A percentile compares a stretch with the other conserved stretches of the same genome.
Evolutionary conservation across 2,888 invertebrate genomes (phyloP).

Genomic region (Coenonympha glycerion): DNA sequence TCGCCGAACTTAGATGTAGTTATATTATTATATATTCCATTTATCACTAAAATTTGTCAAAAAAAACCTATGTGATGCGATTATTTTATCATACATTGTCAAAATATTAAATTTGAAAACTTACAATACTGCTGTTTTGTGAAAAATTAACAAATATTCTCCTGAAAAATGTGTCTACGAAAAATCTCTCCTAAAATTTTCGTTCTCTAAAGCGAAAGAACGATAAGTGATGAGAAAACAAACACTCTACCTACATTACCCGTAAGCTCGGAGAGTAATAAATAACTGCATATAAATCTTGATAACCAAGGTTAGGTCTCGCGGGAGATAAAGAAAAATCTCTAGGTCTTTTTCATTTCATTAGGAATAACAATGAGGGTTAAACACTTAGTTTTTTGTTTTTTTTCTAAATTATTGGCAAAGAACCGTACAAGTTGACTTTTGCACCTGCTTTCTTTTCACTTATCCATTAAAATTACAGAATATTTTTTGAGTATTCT

Average conservation of each 20-base stretch:
- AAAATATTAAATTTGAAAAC: too few relatives aligned
- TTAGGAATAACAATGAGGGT: background rate
- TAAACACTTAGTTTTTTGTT: background rate
- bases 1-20: too few relatives aligned
- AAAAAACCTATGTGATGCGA: too few relatives aligned
- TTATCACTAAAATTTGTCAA: too few relatives aligned
- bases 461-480: too few relatives aligned
- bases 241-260: background rate
- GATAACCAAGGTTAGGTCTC: slow-evolving; percentile 4
- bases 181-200: background rate
- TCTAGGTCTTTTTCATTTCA: slow-evolving; percentile 2
- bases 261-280: background rate
- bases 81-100: background rate
- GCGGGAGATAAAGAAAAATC: background rate
- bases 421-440: too few relatives aligned
- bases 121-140: too few relatives aligned
- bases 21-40: too few relatives aligned
- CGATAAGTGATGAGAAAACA: background rate
- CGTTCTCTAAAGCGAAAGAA: background rate
- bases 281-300: slow-evolving; percentile 3
- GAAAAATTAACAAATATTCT: too few relatives aligned
- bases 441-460: too few relatives aligned
- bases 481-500: too few relatives aligned
- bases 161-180: too few relatives aligned
- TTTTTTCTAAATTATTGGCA: background rate